Evolutionary conservation across 2,888 invertebrate species (phyloP), one percentile per base, ranked within the genome.

Genomic region (Lydus trimaculatus): DNA sequence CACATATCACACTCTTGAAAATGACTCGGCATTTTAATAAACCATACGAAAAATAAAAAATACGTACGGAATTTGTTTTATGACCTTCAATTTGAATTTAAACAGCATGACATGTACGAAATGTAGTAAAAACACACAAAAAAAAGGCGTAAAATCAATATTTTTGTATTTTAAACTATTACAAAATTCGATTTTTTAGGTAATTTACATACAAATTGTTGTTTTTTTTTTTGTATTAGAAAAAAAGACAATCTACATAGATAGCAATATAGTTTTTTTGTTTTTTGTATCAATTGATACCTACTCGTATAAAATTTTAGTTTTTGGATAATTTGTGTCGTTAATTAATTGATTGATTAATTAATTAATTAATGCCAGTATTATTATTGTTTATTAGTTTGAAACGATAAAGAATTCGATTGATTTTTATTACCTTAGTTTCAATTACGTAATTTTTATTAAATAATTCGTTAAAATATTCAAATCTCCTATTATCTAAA

Each of bases 1-100:
- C 15, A 56, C 25, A 56, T 48, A 48, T 56, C 56, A 25, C 56
- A 56, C 25, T 43, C 7, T 52, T 56, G 56, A 56, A 56, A 56
- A 56, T 56, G 56, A 56, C 25, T 56, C 13, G 11, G 56, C 56
- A 25, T 56, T 56, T 56, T 56, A 56, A 25, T 11, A 56, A 25
- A 48, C 9, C 20, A 20, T 2, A 56, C 17, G 25, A 13, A 23
- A 25, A 15, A 11, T 23, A n/a, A 11, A 13, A 43, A 43, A n/a
- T 13, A 43, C 9, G 20, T 56, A 13, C 25, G 25, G 25, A 56
- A 56, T 23, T 25, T 25, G 8, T 56, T 56, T 13, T 56, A 15
- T 25, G 56, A 15, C 56, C 56, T 56, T 25, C 23, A 25, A 48
- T 9, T 48, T 15, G 56, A 25, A 23, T 56, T 25, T 25, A 23